A percentile compares a stretch with the other conserved stretches of the same genome.
Evolutionary conservation across 1,140 invertebrate species (phyloP).

Genomic region (Phymastichus coffea): DNA sequence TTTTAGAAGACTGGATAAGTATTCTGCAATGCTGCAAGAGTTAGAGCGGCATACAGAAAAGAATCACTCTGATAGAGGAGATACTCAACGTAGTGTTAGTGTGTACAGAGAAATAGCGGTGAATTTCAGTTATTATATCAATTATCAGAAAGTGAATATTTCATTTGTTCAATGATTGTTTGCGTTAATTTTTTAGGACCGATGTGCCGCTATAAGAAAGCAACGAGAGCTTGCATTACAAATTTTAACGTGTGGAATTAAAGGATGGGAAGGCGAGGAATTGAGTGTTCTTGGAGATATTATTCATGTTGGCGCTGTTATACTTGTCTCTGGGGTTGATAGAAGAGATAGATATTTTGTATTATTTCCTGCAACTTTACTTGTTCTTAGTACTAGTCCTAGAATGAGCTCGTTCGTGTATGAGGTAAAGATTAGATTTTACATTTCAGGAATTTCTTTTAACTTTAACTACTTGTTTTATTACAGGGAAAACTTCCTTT

Average conservation of each 20-base stretch:
- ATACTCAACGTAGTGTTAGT: constrained; percentile 89
- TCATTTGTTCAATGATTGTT: constrained; percentile 18
- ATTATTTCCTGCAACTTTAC: constrained; percentile 81
- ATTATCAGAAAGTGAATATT: neutral
- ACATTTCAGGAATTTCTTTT: constrained; percentile 3
- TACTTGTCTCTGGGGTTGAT: constrained; percentile 70
- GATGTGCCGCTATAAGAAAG: constrained; percentile 80
- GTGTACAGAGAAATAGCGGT: constrained; percentile 95
- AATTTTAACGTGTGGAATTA: constrained; percentile 88
- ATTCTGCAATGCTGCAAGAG: constrained; percentile 91
- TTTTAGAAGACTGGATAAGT: constrained; percentile 92
- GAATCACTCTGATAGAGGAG: constrained; percentile 91
- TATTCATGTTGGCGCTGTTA: constrained; percentile 81
- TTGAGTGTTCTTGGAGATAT: constrained; percentile 73
- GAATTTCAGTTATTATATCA: constrained; percentile 47
- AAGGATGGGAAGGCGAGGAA: constrained; percentile 93
- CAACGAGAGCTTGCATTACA: constrained; percentile 96
- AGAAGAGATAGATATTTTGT: constrained; percentile 90
- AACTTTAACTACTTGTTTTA: constrained; percentile 17
- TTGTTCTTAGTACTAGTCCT: constrained; percentile 88
- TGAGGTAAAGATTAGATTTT: constrained; percentile 65
- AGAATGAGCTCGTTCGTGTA: constrained; percentile 94
- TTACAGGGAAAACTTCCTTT: constrained; percentile 84
- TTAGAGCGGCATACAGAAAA: constrained; percentile 93
- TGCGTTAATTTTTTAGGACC: constrained; percentile 62